Base-by-base conservation (phyloP, 2,113 vertebrate genomes). In the Pimephales promelas region DNA sequence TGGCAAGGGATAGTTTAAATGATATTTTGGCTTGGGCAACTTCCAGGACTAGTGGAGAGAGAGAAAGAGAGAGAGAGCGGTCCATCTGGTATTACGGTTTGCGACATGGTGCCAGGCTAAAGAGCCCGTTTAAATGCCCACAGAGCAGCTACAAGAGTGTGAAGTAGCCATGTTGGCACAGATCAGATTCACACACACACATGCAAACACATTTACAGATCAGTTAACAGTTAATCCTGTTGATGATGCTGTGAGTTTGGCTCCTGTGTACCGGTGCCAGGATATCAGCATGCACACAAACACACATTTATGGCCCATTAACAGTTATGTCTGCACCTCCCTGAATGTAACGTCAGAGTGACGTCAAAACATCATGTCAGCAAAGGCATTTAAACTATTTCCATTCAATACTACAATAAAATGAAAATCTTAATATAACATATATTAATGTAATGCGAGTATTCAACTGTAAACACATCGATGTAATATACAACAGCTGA, bases 31-130 rank as follows among this genome's bases (percentile, higher is more conserved):
- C 57, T 24, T 34, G 49, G 54, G 49, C 31, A n/a, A n/a, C n/a
- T 3, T 76, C 74, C 74, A 56, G 31, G 54, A 77, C 52, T 77
- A 36, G 47, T 34, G 62, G 45, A 36, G 45, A 80, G 36, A 47
- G 28, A 57, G 80, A 45, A 22, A 43, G 20, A 45, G 54, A 14
- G n/a, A n/a, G 16, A 73, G 40, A 31, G 54, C 18, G 36, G 26
- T 76, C 86, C 86, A 87, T 92, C 91, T 87, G 85, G 78, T 86
- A 89, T 86, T 90, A 61, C 74, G 61, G 73, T 57, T 72, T 78
- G 71, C 81, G 72, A 79, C 83, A 78, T 85, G 79, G 71, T 83
- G 87, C 76, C 84, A 83, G 83, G 83, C 62, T 88, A 83, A 88
- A 88, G 81, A 79, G 80, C 45, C 85, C 28, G 70, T 85, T 86